These are phyloP conservation scores for Zoanthus sociatus DNA, from an alignment of 92 coral and sea anemone genomes.

Conservation along the genomic window DNA sequence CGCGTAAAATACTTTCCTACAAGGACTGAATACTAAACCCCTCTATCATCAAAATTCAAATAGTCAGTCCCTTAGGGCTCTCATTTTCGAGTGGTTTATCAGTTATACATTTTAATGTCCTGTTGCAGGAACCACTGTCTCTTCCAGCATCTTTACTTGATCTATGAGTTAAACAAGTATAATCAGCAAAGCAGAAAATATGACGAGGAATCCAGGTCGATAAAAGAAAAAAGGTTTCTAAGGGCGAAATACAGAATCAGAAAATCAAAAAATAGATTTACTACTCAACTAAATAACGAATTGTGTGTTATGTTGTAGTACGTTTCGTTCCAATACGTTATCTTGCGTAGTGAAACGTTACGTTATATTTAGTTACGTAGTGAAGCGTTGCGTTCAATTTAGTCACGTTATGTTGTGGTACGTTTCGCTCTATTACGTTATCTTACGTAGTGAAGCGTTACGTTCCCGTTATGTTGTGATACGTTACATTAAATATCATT, in stretches of 20 bases:
- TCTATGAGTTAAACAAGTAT: conserved; percentile 51
- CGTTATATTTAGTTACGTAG: background rate
- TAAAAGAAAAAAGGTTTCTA: background rate
- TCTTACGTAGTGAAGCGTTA: background rate
- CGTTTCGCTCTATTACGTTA: background rate
- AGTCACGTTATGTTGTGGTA: background rate
- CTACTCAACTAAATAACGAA: too few species aligned
- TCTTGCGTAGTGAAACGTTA: background rate
- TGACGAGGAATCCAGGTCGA: background rate
- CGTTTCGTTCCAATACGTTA: background rate
- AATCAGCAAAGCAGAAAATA: background rate
- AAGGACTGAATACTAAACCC: too few species aligned
- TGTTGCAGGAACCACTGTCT: conserved; percentile 60
- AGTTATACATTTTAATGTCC: background rate
- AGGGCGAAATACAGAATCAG: background rate
- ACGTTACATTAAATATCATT: background rate
- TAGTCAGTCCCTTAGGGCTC: too few species aligned
- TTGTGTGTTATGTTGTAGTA: too few species aligned
- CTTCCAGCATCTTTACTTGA: conserved; percentile 71
- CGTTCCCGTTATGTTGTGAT: background rate
- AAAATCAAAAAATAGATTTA: too few species aligned
- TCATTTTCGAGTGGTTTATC: too few species aligned
- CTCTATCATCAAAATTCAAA: too few species aligned
- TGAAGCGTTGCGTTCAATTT: too few species aligned
- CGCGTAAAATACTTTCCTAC: too few species aligned